phyloP scores from a whole-genome alignment of 2,888 invertebrate species.

The Hanleya hanleyi region DNA sequence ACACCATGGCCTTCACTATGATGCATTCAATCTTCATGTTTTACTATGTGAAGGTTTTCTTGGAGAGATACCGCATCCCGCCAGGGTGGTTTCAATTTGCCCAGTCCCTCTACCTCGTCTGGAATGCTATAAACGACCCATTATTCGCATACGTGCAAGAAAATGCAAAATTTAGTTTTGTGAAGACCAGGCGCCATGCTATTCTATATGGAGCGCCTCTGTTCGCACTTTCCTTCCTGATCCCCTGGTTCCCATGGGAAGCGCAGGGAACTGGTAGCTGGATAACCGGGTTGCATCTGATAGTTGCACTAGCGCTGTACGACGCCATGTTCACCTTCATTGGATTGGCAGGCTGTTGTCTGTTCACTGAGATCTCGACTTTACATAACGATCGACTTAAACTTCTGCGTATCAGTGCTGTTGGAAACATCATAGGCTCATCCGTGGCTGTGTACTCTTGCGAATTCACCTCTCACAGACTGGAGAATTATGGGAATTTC shows the following conservation, averaged over 20 bases:
- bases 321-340: conserved; percentile 74
- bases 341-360: conserved; percentile 70
- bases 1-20: conserved; percentile 53
- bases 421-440: conserved; percentile 49
- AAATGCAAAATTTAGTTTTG: conserved; percentile 58
- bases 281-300: conserved; percentile 73
- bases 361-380: conserved; percentile 71
- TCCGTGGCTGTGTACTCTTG: conserved; percentile 52
- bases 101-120: conserved; percentile 73
- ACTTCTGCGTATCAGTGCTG: conserved; percentile 66
- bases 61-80: conserved; percentile 72
- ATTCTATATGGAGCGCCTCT: conserved; percentile 73
- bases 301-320: conserved; percentile 72
- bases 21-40: conserved; percentile 72
- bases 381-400: conserved; percentile 64
- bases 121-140: conserved; percentile 76
- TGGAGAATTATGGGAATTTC: conserved; percentile 66
- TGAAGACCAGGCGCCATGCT: conserved; percentile 69
- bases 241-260: conserved; percentile 70
- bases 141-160: conserved; percentile 73
- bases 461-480: conserved; percentile 62
- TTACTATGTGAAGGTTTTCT: conserved; percentile 74
- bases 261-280: conserved; percentile 35
- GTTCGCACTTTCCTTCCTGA: conserved; percentile 69
- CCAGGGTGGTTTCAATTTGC: conserved; percentile 73